Base-by-base conservation (phyloP, 2,113 vertebrate species). In the Macrotus californicus region DNA sequence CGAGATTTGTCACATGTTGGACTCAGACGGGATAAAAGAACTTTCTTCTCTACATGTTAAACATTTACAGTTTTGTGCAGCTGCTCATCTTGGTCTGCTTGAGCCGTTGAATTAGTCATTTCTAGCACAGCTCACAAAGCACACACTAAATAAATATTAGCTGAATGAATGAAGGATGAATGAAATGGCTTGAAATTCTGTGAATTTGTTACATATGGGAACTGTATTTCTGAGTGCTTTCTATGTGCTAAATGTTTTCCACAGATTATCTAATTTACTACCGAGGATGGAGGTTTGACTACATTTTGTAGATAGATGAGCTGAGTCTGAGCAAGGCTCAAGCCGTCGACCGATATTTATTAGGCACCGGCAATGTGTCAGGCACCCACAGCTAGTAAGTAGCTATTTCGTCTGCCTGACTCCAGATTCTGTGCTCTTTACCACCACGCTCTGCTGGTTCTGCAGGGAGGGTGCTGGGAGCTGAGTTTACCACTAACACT, bases 21-120 rank as follows among this genome's bases (percentile, higher is more conserved):
- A 46, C 52, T 95, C 92, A 76, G 81, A 54, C 16, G 88, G 96
- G 94, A 72, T 73, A 72, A 75, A 89, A 67, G 81, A 85, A 77
- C 46, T 88, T 89, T 75, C 83, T 14, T 41, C 91, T 72, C 88
- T 52, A 46, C 75, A 15, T 2, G 59, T 48, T 67, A 46, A 83
- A 95, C 24, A 66, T 46, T 76, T 69, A 52, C 18, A 43, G n/a
- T 86, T 70, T 91, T 66, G 86, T 39, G 52, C 46, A 15, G 18
- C 22, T 13, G 89, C 94, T 87, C 91, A 1, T 87, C 91, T 46
- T 77, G 48, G 82, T 81, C 89, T 93, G 54, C 36, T 54, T 89
- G 66, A 34, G 90, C 0, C 7, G 89, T 48, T 96, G 94, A 97
- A 93, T 96, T 96, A 94, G 82, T 24, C 88, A 93, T 39, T 6